Conservation (phyloP, 2,888 invertebrate genomes). For the Theristus sp. region DNA sequence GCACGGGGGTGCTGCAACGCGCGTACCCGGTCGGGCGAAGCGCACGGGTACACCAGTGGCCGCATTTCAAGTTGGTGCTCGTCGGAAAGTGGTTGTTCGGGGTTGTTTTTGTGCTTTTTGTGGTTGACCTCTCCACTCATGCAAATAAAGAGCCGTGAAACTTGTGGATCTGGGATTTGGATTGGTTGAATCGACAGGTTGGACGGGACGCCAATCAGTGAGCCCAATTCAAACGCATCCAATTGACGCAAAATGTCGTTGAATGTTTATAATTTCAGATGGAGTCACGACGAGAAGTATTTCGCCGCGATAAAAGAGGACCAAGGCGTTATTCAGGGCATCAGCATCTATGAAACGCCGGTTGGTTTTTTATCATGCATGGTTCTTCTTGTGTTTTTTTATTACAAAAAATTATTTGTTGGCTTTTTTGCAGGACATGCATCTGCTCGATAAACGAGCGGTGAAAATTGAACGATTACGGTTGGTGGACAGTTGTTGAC, state of each 20-base stretch:
- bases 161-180: too few species aligned
- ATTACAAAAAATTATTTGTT: too few species aligned
- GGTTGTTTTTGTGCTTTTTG: conserved; percentile 3
- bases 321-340: conserved; percentile 32
- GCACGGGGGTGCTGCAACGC: conserved; percentile 77
- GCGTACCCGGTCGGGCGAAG: conserved; percentile 57
- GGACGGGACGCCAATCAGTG: too few species aligned
- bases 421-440: too few species aligned
- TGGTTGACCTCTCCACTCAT: too few species aligned
- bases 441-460: conserved; percentile 76
- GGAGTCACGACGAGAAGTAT: conserved; percentile 87
- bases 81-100: too few species aligned
- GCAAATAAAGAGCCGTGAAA: too few species aligned
- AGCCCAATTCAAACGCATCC: too few species aligned
- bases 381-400: too few species aligned
- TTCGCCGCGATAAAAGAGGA: conserved; percentile 66
- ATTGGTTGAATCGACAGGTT: too few species aligned
- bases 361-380: too few species aligned
- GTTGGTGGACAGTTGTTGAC: conserved; percentile 14
- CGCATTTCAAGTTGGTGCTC: conserved; percentile 8
- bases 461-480: conserved; percentile 46
- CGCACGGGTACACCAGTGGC: conserved; percentile 11
- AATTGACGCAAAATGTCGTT: too few species aligned
- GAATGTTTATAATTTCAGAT: conserved; percentile 35
- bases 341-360: conserved; percentile 87